Conservation (phyloP, 2,888 invertebrate species). For the Glyphotaelius pellucidus region DNA sequence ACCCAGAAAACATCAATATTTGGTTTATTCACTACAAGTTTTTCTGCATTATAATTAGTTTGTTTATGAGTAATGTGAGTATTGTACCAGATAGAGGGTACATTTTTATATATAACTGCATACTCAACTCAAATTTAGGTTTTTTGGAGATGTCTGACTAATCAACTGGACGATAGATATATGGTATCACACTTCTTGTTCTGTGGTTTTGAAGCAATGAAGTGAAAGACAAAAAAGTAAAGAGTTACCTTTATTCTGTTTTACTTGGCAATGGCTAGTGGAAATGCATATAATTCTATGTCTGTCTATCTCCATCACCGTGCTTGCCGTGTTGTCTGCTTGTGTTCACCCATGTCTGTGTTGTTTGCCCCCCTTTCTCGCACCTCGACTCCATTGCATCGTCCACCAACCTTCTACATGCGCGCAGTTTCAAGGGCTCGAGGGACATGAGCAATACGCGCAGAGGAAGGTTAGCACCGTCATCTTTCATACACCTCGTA, state of each 20-base stretch:
- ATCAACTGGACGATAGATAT: too few relatives aligned
- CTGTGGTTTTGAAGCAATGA: too few relatives aligned
- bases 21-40: too few relatives aligned
- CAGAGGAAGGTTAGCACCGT: conserved; percentile 73
- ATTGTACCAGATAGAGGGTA: too few relatives aligned
- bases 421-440: conserved; percentile 65
- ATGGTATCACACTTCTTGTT: too few relatives aligned
- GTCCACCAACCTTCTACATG: conserved; percentile 1
- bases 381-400: conserved; percentile 60
- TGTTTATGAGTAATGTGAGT: too few relatives aligned
- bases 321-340: conserved; percentile 42
- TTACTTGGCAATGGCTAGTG: not conserved
- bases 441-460: conserved; percentile 68
- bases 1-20: too few relatives aligned
- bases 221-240: too few relatives aligned
- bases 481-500: conserved; percentile 59
- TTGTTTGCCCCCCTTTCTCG: conserved; percentile 55
- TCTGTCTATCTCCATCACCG: conserved; percentile 12
- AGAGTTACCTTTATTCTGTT: not conserved
- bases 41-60: too few relatives aligned
- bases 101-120: too few relatives aligned
- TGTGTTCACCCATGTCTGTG: conserved; percentile 64
- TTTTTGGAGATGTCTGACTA: too few relatives aligned
- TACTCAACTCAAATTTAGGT: too few relatives aligned
- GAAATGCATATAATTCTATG: not conserved